Base-by-base conservation (phyloP, 1,140 invertebrate species). In the Homarus americanus region DNA sequence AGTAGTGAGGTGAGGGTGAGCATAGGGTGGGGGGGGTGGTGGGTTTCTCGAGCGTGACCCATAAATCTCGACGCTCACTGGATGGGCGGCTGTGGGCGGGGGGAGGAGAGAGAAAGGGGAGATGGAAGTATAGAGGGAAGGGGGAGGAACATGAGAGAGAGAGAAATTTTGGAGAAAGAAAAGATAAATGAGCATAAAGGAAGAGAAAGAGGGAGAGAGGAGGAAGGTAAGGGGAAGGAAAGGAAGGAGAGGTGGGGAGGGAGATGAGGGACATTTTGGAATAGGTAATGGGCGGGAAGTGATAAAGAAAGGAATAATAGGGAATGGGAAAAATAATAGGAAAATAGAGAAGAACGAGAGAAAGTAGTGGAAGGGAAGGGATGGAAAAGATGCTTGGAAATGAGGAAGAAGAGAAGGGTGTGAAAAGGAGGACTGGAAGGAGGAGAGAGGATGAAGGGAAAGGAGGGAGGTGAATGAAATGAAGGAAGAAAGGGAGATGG, bases 1-100 rank as follows among this genome's bases (percentile, higher is more conserved):
- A n/a, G n/a, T n/a, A n/a, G 28, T 82, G 87, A 87, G 49, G 63
- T 28, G 53, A 41, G 53, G 86, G 86, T n/a, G 32, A 32, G 15
- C n/a, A n/a, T 15, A 17, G 34, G n/a, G 82, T 36, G 63, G 63
- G 32, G 20, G 10, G 36, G 41, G 69, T 58, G 87, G 66, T 82
- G 87, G 87, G 78, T 66, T 89, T 89, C 58, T 82, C 58, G 66
- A 89, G 87, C 87, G 87, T 89, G 87, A 83, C 87, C 80, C 79
- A 89, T 89, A 89, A 89, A 89, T 89, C 87, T 83, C 44, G 41
- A 24, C 80, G 66, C 73, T 89, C 79, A 82, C 69, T 89, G 87
- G 80, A 82, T 82, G 87, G 79, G 79, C 78, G 87, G 40, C 44
- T 73, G 87, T 82, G 79, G 79, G 87, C 44, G 79, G 78, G 87